Percentiles rank a stretch among this genome's conserved stretches.
Conservation (phyloP, 2,797 vertebrate species). For the Dicrostonyx torquatus region DNA sequence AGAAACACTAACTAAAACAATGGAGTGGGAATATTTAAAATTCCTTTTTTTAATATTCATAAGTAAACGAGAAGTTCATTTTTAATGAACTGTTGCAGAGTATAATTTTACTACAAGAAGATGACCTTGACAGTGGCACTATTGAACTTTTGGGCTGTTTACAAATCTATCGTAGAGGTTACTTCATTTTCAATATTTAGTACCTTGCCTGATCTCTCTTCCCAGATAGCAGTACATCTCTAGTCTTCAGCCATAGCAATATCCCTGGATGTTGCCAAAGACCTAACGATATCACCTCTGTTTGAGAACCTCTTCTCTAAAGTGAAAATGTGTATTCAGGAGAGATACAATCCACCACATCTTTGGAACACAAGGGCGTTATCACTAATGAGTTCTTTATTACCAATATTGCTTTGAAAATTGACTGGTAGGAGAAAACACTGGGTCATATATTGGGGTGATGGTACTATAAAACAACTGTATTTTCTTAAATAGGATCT, state of each 20-base stretch:
- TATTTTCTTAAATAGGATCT: conserved; percentile 62
- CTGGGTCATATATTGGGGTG: background rate
- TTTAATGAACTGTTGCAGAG: background rate
- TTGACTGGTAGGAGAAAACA: background rate
- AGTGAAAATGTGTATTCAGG: background rate
- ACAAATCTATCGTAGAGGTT: background rate
- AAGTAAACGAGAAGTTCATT: conserved; percentile 15
- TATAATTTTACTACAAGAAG: conserved; percentile 8
- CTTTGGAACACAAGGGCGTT: background rate
- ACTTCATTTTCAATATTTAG: background rate
- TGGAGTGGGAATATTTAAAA: background rate
- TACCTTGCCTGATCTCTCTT: background rate
- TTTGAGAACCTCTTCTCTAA: background rate
- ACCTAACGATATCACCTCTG: background rate
- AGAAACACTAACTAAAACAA: conserved; percentile 15
- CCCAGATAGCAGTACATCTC: background rate
- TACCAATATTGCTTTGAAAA: background rate
- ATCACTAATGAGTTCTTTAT: background rate
- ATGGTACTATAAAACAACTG: conserved; percentile 46
- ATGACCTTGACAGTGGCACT: conserved; percentile 62
- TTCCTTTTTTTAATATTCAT: background rate
- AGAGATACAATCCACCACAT: background rate
- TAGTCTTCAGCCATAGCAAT: background rate
- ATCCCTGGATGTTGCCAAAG: background rate
- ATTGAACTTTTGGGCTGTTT: conserved; percentile 3